Evolutionary conservation across 2,888 invertebrate species (phyloP).

Genomic region (Helicoverpa assulta): DNA sequence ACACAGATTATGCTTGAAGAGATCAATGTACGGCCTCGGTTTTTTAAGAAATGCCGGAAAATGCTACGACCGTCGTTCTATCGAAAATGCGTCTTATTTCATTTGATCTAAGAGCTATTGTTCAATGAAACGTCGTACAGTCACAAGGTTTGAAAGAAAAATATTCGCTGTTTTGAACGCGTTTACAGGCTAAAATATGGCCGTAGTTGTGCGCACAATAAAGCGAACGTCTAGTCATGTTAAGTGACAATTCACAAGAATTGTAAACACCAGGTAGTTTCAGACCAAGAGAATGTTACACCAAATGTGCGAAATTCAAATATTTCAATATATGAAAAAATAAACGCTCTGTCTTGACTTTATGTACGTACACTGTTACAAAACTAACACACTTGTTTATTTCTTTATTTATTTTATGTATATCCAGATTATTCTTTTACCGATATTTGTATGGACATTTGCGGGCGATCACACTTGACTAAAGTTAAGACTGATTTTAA

Average conservation of each 20-base stretch:
- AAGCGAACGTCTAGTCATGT: constrained; percentile 37
- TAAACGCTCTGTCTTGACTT: constrained; percentile 79
- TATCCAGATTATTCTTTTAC: constrained; percentile 65
- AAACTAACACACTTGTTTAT: constrained; percentile 76
- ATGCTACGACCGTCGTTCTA: constrained; percentile 18
- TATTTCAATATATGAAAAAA: constrained; percentile 81
- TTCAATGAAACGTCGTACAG: constrained; percentile 24
- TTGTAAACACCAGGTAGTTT: constrained; percentile 22
- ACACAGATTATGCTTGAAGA: constrained; percentile 69
- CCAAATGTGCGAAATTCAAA: constrained; percentile 70
- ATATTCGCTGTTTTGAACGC: constrained; percentile 30
- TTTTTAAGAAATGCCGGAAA: constrained; percentile 38
- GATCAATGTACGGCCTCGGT: constrained; percentile 60
- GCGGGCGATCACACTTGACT: constrained; percentile 49
- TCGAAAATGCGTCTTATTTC: constrained; percentile 23
- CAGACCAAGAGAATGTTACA: constrained; percentile 50
- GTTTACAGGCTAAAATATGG: constrained; percentile 19
- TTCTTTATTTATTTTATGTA: constrained; percentile 48
- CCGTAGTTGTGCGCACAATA: constrained; percentile 39
- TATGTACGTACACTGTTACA: constrained; percentile 76
- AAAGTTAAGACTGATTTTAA: constrained; percentile 22
- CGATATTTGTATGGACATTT: constrained; percentile 83
- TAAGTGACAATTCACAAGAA: constrained; percentile 25
- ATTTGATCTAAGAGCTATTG: constrained; percentile 8
- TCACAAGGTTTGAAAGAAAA: constrained; percentile 15